Base-by-base conservation (phyloP, 2,797 vertebrate species). In the Cyprinella venusta region DNA sequence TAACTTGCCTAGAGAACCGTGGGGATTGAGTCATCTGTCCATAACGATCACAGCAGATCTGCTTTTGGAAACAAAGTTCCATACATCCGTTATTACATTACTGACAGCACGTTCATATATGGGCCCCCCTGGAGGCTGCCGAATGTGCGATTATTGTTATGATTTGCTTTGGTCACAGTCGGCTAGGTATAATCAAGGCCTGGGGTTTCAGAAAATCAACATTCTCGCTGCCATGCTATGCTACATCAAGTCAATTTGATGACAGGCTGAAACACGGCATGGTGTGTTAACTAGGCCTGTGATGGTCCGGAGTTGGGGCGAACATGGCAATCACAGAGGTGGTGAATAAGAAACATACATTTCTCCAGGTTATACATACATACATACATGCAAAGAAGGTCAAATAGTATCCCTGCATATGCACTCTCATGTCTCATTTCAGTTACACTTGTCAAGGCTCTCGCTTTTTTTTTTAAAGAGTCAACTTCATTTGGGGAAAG, bases 231-330 rank as follows among this genome's bases (percentile, higher is more conserved):
- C 82, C 48, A 82, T 56, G 75, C 90, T 87, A 87, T 86, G 85
- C 71, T 83, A 79, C 77, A 87, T 84, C 76, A 87, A 90, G 89
- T 91, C 86, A 87, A 85, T 88, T 82, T 33, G 81, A 86, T 80
- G 87, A 89, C 89, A 88, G 80, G 16, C 75, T 70, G 81, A 89
- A 88, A 90, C 81, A 77, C 18, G 78, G 69, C 68, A 86, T 45
- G 84, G 76, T 54, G 79, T 79, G 84, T 86, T 85, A 86, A 79
- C 64, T 33, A 77, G 74, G 71, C 50, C 52, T 3, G 80, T 52
- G 18, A 64, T 76, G 82, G 45, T 84, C 79, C 38, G 26, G 38
- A 63, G 79, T 26, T 45, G 18, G 21, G 56, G 70, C 42, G 36
- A 64, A 63, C 36, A 10, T 63, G 54, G 79, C 50, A 84, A 81